Conservation (phyloP, 2,888 invertebrate species). For the Laspeyria flexula region DNA sequence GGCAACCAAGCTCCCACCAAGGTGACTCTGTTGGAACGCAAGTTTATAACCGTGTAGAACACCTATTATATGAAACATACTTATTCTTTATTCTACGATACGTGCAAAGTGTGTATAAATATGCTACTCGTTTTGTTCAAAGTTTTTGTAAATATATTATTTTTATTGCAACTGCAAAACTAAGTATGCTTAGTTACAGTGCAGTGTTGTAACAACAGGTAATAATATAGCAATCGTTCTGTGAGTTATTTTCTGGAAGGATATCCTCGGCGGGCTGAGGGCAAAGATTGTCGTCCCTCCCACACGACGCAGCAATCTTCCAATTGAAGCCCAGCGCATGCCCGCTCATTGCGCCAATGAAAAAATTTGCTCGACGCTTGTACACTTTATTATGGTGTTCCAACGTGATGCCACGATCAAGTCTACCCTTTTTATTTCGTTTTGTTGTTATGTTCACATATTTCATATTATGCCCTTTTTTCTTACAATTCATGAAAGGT, state of each 20-base stretch:
- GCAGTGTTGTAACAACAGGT: conserved; percentile 15
- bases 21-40: too few relatives aligned
- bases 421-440: conserved; percentile 12
- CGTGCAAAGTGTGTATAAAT: too few relatives aligned
- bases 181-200: too few relatives aligned
- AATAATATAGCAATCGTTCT: conserved; percentile 53
- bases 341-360: conserved; percentile 81
- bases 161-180: too few relatives aligned
- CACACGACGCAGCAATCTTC: conserved; percentile 78
- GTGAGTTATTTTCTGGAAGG: conserved; percentile 81
- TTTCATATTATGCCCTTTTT: too few relatives aligned
- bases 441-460: neutral
- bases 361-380: conserved; percentile 72
- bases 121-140: too few relatives aligned
- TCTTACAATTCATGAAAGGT: too few relatives aligned
- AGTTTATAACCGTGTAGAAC: too few relatives aligned
- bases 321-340: conserved; percentile 79
- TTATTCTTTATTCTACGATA: too few relatives aligned
- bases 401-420: conserved; percentile 15
- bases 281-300: conserved; percentile 79
- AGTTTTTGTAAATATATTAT: too few relatives aligned
- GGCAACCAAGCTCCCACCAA: too few relatives aligned
- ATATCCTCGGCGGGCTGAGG: conserved; percentile 78
- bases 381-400: conserved; percentile 2
- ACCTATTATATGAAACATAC: too few relatives aligned